Percentiles rank a stretch among this genome's conserved stretches.
phyloP scores from a whole-genome alignment of 1,140 invertebrate genomes.

The Rhagoletis pomonella region DNA sequence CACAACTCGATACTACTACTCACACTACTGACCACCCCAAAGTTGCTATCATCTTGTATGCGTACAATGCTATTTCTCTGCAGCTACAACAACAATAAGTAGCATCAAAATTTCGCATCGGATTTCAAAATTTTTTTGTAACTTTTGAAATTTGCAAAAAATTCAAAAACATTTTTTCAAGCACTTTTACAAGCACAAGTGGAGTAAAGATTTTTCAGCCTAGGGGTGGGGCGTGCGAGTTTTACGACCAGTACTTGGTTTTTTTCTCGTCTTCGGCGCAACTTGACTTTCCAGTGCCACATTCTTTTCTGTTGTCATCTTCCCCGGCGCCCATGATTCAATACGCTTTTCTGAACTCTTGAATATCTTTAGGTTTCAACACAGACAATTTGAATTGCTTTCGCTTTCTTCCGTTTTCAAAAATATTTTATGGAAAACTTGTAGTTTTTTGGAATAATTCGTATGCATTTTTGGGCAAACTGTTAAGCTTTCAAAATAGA shows the following conservation, averaged over 20 bases:
- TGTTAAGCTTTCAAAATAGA: constrained; percentile 53
- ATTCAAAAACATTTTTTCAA: constrained; percentile 67
- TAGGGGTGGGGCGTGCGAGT: too few relatives aligned
- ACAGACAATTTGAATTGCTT: too few relatives aligned
- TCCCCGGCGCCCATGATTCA: too few relatives aligned
- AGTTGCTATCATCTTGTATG: neutral
- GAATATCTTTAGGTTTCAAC: too few relatives aligned
- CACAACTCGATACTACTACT: neutral
- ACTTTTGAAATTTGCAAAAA: constrained; percentile 62
- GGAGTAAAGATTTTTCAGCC: too few relatives aligned
- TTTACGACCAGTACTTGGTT: too few relatives aligned
- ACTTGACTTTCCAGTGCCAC: neutral
- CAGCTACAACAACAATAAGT: constrained; percentile 19
- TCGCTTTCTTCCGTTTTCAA: too few relatives aligned
- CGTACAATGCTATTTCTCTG: neutral
- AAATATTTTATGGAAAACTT: too few relatives aligned
- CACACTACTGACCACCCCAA: neutral
- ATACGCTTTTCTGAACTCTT: too few relatives aligned
- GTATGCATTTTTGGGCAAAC: neutral
- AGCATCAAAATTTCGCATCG: neutral
- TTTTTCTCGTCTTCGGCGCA: neutral
- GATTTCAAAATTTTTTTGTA: constrained; percentile 2
- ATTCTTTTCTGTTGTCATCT: too few relatives aligned
- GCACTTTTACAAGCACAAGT: constrained; percentile 22
- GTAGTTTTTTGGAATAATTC: too few relatives aligned